Base-by-base conservation (phyloP, 1,140 invertebrate genomes). In the Megalopta genalis region DNA sequence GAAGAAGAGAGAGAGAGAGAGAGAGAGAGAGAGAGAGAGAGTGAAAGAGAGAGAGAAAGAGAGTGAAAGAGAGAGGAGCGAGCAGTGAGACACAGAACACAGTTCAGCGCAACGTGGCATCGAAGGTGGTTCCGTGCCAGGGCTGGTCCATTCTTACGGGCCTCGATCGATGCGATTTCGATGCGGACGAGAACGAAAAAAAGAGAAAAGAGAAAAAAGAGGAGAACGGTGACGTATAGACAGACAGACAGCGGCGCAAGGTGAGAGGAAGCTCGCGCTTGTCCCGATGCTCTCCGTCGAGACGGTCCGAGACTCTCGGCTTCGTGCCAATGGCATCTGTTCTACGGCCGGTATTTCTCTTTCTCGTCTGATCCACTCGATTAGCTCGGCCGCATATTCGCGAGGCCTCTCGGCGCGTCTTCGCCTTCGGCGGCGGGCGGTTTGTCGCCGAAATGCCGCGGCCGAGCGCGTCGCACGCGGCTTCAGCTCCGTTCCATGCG, bases 71-170 rank as follows among this genome's bases (percentile, higher is more conserved):
- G 32, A 32, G 32, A 1, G 32, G 75, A 66, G 67, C 62, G 57
- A 67, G 52, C 21, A 60, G 42, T 46, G 10, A 46, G 42, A 14
- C 14, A 66, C 57, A 74, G 16, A 32, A 32, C 32, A 32, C 32
- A 32, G 32, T 32, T 32, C 4, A 32, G 32, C 32, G 4, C 1
- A 32, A 32, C 32, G 52, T 67, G 49, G 37, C 77, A 85, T 85
- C 83, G 83, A 85, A 25, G 66, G 83, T 9, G 74, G 59, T 69
- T 59, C 69, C 82, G 83, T 85, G 82, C 83, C 78, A 84, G 71
- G 52, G 39, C 68, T 73, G 42, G 68, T 54, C 68, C 62, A 60
- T 27, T 72, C 62, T 76, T 85, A 85, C 83, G 83, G 79, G 75
- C 77, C 71, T 62, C 73, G 74, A 84, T 85, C 83, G 83, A 85